Evolutionary conservation across 2,113 vertebrate species (phyloP).

Genomic region (Elephantulus edwardii): DNA sequence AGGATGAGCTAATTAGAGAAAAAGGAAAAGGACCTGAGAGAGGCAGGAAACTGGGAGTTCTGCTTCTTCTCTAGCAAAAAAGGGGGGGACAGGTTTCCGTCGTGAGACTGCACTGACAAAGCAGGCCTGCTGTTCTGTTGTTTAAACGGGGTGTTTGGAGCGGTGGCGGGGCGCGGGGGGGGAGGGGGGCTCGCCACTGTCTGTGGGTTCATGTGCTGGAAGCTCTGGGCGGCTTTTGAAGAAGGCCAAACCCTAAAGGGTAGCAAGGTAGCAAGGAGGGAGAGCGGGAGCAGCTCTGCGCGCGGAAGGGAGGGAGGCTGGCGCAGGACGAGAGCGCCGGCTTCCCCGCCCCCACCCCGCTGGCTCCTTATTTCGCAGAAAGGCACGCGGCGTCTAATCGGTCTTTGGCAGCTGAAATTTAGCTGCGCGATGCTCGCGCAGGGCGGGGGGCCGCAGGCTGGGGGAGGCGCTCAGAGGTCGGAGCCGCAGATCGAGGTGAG

Average conservation of each 20-base stretch:
- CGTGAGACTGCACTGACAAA: slow-evolving; percentile 40
- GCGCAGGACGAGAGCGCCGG: slow-evolving; percentile 59
- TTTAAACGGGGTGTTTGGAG: slow-evolving; percentile 59
- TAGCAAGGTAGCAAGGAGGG: not conserved
- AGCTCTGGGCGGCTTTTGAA: slow-evolving; percentile 50
- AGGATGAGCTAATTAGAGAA: not conserved
- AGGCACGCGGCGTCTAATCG: slow-evolving; percentile 77
- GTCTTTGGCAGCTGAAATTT: slow-evolving; percentile 73
- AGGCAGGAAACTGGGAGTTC: not conserved
- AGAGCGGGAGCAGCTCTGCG: slow-evolving; percentile 35
- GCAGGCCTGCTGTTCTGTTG: slow-evolving; percentile 42
- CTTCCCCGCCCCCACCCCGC: slow-evolving; percentile 77
- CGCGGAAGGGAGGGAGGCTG: slow-evolving; percentile 56
- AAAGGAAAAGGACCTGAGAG: not conserved
- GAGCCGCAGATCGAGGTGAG: slow-evolving; percentile 76
- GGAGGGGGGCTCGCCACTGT: slow-evolving; percentile 61
- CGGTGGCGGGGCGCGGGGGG: too few species aligned
- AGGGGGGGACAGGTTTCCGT: not conserved
- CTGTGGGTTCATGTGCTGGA: slow-evolving; percentile 28
- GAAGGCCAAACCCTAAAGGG: not conserved
- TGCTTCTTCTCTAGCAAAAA: not conserved
- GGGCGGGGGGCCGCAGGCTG: slow-evolving; percentile 70
- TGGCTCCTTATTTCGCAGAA: slow-evolving; percentile 78
- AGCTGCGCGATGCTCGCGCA: slow-evolving; percentile 69
- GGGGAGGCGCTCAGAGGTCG: slow-evolving; percentile 72